Evolutionary conservation across 2,113 vertebrate genomes (phyloP).

Genomic region (Noctilio leporinus): DNA sequence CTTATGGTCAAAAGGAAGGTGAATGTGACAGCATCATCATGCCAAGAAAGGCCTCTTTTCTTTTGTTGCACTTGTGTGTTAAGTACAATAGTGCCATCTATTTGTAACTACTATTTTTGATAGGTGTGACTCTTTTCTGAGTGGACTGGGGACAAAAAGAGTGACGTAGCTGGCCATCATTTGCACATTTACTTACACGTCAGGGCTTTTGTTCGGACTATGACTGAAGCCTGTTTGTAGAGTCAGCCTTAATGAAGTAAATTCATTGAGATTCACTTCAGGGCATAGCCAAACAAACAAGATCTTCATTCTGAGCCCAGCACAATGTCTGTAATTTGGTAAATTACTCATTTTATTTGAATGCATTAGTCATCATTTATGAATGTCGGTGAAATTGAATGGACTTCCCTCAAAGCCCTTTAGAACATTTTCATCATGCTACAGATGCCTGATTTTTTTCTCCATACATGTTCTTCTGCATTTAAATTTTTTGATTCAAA

Average conservation of each 20-base stretch:
- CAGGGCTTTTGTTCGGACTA: conserved; percentile 56
- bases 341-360: conserved; percentile 63
- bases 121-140: neutral
- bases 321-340: conserved; percentile 66
- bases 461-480: conserved; percentile 34
- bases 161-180: conserved; percentile 36
- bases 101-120: conserved; percentile 12
- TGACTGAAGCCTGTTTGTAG: conserved; percentile 69
- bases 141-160: conserved; percentile 13
- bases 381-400: conserved; percentile 61
- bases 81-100: conserved; percentile 1
- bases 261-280: conserved; percentile 64
- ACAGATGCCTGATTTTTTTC: conserved; percentile 49
- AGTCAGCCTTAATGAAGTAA: conserved; percentile 60
- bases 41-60: neutral
- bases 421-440: conserved; percentile 39
- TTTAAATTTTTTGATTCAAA: conserved; percentile 42
- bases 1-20: neutral
- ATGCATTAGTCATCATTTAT: conserved; percentile 54
- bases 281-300: conserved; percentile 60
- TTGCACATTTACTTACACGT: conserved; percentile 58
- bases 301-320: conserved; percentile 64
- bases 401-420: conserved; percentile 44
- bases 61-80: neutral
- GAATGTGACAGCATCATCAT: neutral